A percentile compares a stretch with the other conserved stretches of the same genome.
These are phyloP conservation scores for Tympanoctomys barrerae DNA, from an alignment of 2,797 vertebrate species.

Conservation along the genomic window DNA sequence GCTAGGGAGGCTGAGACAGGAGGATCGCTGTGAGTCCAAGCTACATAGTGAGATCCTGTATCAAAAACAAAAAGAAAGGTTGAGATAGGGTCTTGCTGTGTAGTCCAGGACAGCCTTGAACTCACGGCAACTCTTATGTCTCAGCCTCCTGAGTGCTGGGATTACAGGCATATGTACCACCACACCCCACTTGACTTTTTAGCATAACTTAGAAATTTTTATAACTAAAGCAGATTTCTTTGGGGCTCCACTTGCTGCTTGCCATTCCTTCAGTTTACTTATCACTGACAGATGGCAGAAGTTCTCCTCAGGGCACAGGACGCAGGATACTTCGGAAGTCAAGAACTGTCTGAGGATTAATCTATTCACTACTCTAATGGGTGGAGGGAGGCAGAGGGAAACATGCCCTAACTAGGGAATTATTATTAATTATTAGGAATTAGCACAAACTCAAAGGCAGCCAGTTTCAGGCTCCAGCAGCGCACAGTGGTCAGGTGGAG, in stretches of 20 bases:
- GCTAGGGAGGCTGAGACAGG: no score
- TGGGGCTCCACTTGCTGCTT: neutral
- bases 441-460: neutral
- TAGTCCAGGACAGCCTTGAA: neutral
- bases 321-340: neutral
- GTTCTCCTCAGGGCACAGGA: neutral
- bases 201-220: slow-evolving; percentile 19
- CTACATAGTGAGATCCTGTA: no score
- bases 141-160: neutral
- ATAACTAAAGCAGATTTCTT: slow-evolving; percentile 33
- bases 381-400: neutral
- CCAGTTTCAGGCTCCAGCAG: neutral
- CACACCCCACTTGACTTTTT: neutral
- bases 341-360: slow-evolving; percentile 7
- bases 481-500: neutral
- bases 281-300: neutral
- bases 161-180: neutral
- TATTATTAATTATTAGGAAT: neutral
- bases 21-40: no score
- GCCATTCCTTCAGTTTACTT: neutral
- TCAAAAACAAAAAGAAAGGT: no score
- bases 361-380: neutral
- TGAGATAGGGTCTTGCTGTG: neutral
- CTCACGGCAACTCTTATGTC: neutral
- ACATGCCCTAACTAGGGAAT: slow-evolving; percentile 33